Percentiles rank a stretch among this genome's conserved stretches.
Evolutionary conservation across 2,797 vertebrate species (phyloP).

Genomic region (Molossus alvarezi): DNA sequence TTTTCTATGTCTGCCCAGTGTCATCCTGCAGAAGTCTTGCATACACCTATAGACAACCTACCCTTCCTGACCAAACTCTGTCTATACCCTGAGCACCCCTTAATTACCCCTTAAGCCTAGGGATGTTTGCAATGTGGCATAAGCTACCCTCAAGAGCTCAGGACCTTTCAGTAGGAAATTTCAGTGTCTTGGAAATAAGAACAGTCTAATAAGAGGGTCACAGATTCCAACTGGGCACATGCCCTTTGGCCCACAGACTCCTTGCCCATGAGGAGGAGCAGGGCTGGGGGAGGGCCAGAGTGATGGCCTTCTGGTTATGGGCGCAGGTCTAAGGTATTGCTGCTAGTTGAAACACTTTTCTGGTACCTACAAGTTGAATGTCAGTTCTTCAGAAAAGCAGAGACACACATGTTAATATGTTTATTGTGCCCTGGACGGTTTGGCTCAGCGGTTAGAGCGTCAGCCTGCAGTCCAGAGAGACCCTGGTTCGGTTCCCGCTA

Average conservation of each 20-base stretch:
- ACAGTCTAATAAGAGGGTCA: background rate
- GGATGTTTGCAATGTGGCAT: background rate
- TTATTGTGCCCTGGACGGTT: background rate
- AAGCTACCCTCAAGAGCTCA: background rate
- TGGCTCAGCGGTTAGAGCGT: no score
- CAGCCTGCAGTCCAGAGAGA: no score
- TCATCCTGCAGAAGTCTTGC: background rate
- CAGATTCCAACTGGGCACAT: background rate
- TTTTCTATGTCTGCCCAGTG: background rate
- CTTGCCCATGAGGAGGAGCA: background rate
- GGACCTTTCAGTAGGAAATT: background rate
- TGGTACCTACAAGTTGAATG: background rate
- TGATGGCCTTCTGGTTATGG: background rate
- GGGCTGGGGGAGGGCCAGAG: background rate
- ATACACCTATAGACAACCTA: background rate
- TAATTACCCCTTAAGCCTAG: background rate
- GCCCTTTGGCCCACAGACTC: background rate
- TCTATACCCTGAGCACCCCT: background rate
- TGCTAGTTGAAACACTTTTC: background rate
- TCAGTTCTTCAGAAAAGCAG: slow-evolving; percentile 27
- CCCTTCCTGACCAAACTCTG: background rate
- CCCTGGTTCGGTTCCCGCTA: no score
- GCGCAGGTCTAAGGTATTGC: background rate
- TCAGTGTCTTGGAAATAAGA: background rate
- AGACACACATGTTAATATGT: background rate